These are phyloP conservation scores for Passer montanus DNA, from an alignment of 2,113 vertebrate genomes.

Conservation along the genomic window DNA sequence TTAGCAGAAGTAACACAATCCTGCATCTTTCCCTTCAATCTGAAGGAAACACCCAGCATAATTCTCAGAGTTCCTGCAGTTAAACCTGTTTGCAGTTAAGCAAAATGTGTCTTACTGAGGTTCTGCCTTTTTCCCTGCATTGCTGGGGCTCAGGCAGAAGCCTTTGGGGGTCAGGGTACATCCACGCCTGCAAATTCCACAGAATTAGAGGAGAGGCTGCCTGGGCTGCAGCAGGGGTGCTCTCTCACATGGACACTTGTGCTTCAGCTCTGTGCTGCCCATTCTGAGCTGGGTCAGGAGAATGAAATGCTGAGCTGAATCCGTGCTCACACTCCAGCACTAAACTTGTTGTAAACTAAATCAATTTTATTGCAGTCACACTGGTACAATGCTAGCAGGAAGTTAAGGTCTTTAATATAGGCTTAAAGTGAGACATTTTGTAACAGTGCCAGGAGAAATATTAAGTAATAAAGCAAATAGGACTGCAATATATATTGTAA, in stretches of 20 bases:
- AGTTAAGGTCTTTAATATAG: background rate
- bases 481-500: background rate
- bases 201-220: background rate
- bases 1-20: background rate
- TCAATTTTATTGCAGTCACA: background rate
- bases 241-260: background rate
- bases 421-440: background rate
- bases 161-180: fast-evolving
- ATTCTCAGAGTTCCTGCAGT: background rate
- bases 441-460: background rate
- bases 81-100: background rate
- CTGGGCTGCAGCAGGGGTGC: background rate
- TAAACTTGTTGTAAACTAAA: background rate
- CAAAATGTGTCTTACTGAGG: background rate
- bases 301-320: background rate
- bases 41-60: background rate
- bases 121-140: background rate
- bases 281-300: background rate
- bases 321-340: background rate
- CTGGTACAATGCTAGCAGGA: background rate
- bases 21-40: background rate
- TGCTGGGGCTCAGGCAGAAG: background rate
- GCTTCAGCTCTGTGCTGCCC: background rate
- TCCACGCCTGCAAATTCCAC: background rate
- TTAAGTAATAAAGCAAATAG: slow-evolving; percentile 23